These are phyloP conservation scores for Abscondita cerata DNA, from an alignment of 2,888 invertebrate species.

Conservation along the genomic window DNA sequence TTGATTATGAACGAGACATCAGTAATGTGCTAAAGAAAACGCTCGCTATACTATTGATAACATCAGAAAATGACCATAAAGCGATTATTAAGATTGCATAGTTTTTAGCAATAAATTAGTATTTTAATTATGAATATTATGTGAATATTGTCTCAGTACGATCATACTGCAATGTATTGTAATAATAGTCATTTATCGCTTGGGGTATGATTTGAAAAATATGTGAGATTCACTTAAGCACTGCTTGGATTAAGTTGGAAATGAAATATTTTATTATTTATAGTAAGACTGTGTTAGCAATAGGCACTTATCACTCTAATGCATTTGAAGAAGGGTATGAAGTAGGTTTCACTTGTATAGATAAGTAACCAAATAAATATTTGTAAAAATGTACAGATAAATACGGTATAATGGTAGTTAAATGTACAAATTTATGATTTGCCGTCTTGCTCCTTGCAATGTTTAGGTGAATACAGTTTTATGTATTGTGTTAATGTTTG, in stretches of 20 bases:
- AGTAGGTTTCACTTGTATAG: neutral
- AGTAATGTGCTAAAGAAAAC: no score
- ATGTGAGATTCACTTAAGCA: neutral
- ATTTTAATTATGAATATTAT: neutral
- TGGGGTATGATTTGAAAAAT: no score
- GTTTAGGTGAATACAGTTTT: constrained; percentile 10
- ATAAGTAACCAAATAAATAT: neutral
- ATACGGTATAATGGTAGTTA: neutral
- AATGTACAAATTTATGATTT: constrained; percentile 10
- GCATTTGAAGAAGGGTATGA: constrained; percentile 1
- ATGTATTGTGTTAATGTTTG: constrained; percentile 11
- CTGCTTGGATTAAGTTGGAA: constrained; percentile 6
- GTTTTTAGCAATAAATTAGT: constrained; percentile 16
- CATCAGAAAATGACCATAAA: no score
- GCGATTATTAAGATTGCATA: no score
- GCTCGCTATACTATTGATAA: no score
- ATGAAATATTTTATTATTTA: constrained; percentile 16
- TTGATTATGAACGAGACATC: no score
- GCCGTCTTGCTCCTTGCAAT: neutral
- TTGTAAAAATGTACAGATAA: constrained; percentile 18
- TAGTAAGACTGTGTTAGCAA: constrained; percentile 25
- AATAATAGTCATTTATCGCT: no score
- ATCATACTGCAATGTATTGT: no score
- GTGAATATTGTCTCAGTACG: no score
- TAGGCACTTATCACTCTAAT: constrained; percentile 8